Evolutionary conservation across 2,113 vertebrate genomes (phyloP).

Genomic region (Peromyscus leucopus): DNA sequence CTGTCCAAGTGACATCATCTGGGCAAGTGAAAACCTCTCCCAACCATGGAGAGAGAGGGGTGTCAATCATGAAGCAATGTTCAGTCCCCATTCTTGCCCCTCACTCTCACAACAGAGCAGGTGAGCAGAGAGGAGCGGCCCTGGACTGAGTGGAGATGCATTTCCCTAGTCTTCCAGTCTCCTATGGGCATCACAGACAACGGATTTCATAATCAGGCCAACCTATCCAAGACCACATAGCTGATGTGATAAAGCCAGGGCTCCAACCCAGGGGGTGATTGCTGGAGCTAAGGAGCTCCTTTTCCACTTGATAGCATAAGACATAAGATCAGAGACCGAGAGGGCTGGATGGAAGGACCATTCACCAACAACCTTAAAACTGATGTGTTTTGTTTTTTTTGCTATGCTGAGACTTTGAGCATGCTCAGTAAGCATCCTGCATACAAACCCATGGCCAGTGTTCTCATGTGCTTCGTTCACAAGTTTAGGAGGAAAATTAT

Average conservation of each 20-base stretch:
- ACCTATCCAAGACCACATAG: background rate
- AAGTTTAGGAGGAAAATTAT: background rate
- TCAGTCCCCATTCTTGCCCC: accelerated
- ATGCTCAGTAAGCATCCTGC: background rate
- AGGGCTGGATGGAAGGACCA: accelerated
- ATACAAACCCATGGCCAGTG: background rate
- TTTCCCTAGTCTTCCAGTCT: background rate
- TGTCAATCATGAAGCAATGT: background rate
- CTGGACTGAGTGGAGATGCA: background rate
- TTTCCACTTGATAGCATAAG: background rate
- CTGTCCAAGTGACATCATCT: background rate
- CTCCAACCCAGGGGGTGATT: background rate
- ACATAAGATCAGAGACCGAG: background rate
- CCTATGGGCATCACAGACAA: background rate
- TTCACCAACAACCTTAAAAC: background rate
- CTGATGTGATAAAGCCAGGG: background rate
- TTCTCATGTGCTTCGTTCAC: background rate
- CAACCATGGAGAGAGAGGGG: background rate
- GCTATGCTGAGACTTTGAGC: background rate
- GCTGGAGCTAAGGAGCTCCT: background rate
- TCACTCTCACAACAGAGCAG: background rate
- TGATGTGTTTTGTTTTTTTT: background rate
- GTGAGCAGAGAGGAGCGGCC: background rate
- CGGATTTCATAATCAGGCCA: background rate
- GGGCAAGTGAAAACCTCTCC: background rate